Percentiles rank a stretch among this genome's conserved stretches.
Evolutionary conservation across 2,113 vertebrate species (phyloP).

Genomic region (Ramphastos sulfuratus): DNA sequence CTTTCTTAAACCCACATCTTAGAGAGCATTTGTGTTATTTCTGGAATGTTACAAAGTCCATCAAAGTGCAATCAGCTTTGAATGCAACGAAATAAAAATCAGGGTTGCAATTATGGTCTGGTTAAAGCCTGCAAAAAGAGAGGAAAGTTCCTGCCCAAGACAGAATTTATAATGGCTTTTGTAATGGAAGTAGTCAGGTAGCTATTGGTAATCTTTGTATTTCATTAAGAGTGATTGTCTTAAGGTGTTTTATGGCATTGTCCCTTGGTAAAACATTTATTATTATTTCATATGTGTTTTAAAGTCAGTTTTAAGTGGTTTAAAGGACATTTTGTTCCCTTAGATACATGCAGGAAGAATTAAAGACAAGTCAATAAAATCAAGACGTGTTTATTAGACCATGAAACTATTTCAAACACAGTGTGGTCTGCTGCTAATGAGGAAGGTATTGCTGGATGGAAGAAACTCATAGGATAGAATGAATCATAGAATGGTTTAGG

Average conservation of each 20-base stretch:
- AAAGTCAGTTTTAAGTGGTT: not conserved
- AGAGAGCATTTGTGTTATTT: slow-evolving; percentile 12
- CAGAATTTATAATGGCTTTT: not conserved
- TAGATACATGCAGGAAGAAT: not conserved
- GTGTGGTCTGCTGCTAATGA: not conserved
- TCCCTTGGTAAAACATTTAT: not conserved
- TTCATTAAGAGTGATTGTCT: slow-evolving; percentile 35
- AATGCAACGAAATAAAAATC: slow-evolving; percentile 41
- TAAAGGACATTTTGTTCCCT: not conserved
- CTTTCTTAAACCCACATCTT: slow-evolving; percentile 21
- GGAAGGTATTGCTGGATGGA: not conserved
- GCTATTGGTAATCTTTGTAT: slow-evolving; percentile 27
- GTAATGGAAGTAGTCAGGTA: slow-evolving; percentile 8
- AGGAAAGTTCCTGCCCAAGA: not conserved
- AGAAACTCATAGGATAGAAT: not conserved
- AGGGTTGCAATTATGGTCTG: slow-evolving; percentile 26
- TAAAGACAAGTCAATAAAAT: slow-evolving; percentile 38
- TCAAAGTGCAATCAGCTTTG: not conserved
- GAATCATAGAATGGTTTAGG: too few species aligned
- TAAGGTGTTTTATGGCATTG: slow-evolving; percentile 7
- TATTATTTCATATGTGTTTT: not conserved
- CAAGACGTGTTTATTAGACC: not conserved
- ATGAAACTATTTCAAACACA: not conserved
- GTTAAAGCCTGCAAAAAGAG: not conserved
- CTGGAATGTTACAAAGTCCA: slow-evolving; percentile 3